Base-by-base conservation (phyloP, 2,888 invertebrate species). In the Boloria euphrosyne region DNA sequence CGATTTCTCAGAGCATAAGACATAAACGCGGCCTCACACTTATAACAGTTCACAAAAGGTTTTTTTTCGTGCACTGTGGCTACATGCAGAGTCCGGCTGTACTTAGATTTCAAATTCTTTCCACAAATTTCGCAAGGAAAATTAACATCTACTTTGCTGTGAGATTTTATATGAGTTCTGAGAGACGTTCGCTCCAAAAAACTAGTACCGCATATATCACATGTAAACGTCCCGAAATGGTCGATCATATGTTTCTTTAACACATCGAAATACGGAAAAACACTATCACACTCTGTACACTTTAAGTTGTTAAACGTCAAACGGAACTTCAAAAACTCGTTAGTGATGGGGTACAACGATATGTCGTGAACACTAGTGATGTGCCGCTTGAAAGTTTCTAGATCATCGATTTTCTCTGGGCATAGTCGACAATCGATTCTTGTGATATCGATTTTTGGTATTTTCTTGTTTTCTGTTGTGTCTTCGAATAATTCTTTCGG, bases 81-180 rank as follows among this genome's bases (percentile, higher is more conserved):
- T 0, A 89, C 79, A 18, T 92, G 92, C 2, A 90, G 58, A 1
- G 86, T 84, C 10, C 83, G 76, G 31, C 88, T 89, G 65, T 90
- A 88, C 17, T 88, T 87, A 0, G 87, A 89, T 68, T 87, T 87
- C 4, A 93, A 78, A 14, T 81, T 84, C 65, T 92, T 92, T 0
- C 90, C 91, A 67, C 93, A 93, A 0, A 88, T 79, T 3, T 90
- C 87, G 65, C 94, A 94, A 0, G 88, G 87, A 65, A 87, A 88
- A 18, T 83, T 90, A 14, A 88, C 89, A 3, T 85, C 93, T 3
- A 92, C 89, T 70, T 87, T 93, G 61, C 80, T 90, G 68, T 90
- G 90, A 0, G 82, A 80, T 18, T 84, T 85, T 3, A 86, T 84
- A 70, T 93, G 93, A 10, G 88, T 92, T 0, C 86, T 68, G 1